These are phyloP conservation scores for Chionodraco myersi DNA, from an alignment of 2,113 vertebrate genomes.

Conservation along the genomic window DNA sequence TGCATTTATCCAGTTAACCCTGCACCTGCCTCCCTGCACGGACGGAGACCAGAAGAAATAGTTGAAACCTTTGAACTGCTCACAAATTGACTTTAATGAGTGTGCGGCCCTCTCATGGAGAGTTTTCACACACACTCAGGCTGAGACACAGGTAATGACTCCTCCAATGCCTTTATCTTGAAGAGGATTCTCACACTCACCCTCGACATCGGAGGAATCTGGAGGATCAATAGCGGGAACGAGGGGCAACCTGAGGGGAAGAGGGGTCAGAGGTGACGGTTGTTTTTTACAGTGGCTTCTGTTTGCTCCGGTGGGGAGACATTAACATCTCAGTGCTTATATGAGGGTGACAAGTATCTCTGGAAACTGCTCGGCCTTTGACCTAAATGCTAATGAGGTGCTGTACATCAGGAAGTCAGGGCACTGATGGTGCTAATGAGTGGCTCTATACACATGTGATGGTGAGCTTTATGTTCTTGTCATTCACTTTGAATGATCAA, in stretches of 20 bases:
- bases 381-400: slow-evolving; percentile 45
- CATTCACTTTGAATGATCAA: neutral
- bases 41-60: slow-evolving; percentile 20
- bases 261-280: slow-evolving; percentile 74
- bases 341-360: slow-evolving; percentile 55
- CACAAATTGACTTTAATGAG: slow-evolving; percentile 45
- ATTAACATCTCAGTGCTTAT: slow-evolving; percentile 66
- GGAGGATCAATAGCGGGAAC: slow-evolving; percentile 72
- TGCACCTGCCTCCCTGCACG: slow-evolving; percentile 10
- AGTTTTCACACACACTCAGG: slow-evolving; percentile 55
- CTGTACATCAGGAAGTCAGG: slow-evolving; percentile 27
- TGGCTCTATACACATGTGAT: neutral
- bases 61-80: slow-evolving; percentile 53
- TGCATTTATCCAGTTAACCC: slow-evolving; percentile 39
- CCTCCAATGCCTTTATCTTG: slow-evolving; percentile 65
- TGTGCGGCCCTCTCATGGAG: slow-evolving; percentile 10
- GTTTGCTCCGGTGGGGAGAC: slow-evolving; percentile 55
- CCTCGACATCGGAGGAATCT: slow-evolving; percentile 68
- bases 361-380: slow-evolving; percentile 51
- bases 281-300: slow-evolving; percentile 52
- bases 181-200: slow-evolving; percentile 77
- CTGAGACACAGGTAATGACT: slow-evolving; percentile 48
- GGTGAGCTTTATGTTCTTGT: neutral
- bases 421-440: slow-evolving; percentile 21
- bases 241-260: slow-evolving; percentile 27